Conservation (phyloP, 2,113 vertebrate genomes). For the Cavia aperea region DNA sequence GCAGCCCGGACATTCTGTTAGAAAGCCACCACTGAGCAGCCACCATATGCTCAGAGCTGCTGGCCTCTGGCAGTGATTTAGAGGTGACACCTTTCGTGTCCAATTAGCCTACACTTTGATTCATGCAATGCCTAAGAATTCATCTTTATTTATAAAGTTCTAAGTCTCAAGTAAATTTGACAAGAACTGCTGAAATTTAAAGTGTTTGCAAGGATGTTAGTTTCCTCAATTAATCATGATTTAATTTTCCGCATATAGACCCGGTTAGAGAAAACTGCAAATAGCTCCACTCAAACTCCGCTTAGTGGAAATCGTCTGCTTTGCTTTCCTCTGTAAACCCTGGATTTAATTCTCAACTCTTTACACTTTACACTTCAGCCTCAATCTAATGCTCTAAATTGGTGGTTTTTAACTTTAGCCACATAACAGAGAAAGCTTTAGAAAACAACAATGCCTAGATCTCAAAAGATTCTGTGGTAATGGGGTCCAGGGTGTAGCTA, state of each 20-base stretch:
- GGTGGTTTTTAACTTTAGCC: slow-evolving; percentile 5
- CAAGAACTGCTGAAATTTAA: slow-evolving; percentile 40
- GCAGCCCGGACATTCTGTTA: neutral
- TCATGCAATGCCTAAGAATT: slow-evolving; percentile 32
- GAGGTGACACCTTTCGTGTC: slow-evolving; percentile 41
- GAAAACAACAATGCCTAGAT: neutral
- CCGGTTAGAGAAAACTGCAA: slow-evolving; percentile 20
- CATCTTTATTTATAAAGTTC: slow-evolving; percentile 48
- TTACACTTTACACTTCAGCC: neutral
- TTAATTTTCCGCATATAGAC: slow-evolving; percentile 21
- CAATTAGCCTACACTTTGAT: slow-evolving; percentile 40
- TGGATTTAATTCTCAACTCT: slow-evolving; percentile 3
- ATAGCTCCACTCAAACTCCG: neutral
- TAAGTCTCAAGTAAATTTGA: slow-evolving; percentile 25
- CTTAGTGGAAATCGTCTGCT: neutral
- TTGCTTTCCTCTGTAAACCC: slow-evolving; percentile 30
- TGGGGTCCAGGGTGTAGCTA: neutral
- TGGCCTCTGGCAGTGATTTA: slow-evolving; percentile 34
- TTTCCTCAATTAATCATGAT: slow-evolving; percentile 25
- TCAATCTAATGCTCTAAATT: neutral
- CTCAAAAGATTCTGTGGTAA: neutral
- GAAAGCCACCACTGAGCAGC: slow-evolving; percentile 30
- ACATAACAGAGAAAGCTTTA: neutral
- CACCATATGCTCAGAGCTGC: slow-evolving; percentile 39
- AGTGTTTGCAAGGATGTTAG: slow-evolving; percentile 1